Percentiles rank a stretch among this genome's conserved stretches.
Conservation (phyloP, 2,888 invertebrate genomes). For the Stictocephala bisonia region DNA sequence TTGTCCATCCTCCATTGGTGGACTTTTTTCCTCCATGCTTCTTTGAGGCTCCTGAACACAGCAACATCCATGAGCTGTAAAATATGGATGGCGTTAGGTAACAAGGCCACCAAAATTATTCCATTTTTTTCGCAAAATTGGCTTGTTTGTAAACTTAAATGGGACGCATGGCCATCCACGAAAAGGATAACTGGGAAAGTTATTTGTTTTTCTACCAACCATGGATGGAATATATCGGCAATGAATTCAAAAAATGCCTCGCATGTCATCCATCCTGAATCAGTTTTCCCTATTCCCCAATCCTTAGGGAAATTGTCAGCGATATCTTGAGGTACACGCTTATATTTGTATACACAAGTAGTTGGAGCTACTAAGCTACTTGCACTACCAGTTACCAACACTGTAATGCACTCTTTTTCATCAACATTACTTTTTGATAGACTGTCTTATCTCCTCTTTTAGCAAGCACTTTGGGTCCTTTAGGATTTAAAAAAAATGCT, state of each 20-base stretch:
- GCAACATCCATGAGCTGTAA: slow-evolving; percentile 56
- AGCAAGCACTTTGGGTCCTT: slow-evolving; percentile 50
- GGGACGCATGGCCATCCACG: slow-evolving; percentile 63
- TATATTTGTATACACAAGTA: slow-evolving; percentile 53
- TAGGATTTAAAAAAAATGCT: slow-evolving; percentile 51
- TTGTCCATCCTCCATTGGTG: slow-evolving; percentile 51
- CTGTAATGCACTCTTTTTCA: slow-evolving; percentile 60
- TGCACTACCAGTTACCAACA: slow-evolving; percentile 53
- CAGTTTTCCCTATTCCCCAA: slow-evolving; percentile 64
- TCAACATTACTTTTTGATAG: slow-evolving; percentile 59
- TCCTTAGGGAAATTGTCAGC: slow-evolving; percentile 52
- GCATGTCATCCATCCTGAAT: slow-evolving; percentile 65
- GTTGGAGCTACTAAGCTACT: slow-evolving; percentile 44
- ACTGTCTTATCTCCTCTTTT: slow-evolving; percentile 58
- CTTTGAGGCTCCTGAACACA: slow-evolving; percentile 53
- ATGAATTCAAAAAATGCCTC: slow-evolving; percentile 64
- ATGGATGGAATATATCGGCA: slow-evolving; percentile 63
- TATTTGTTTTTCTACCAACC: slow-evolving; percentile 61
- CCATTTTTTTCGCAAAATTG: slow-evolving; percentile 52
- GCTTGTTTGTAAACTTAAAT: slow-evolving; percentile 56
- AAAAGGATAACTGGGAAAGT: slow-evolving; percentile 63
- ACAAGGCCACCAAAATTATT: slow-evolving; percentile 53
- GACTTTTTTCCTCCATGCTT: slow-evolving; percentile 51
- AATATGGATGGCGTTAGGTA: slow-evolving; percentile 56
- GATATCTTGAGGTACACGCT: slow-evolving; percentile 53